Evolutionary conservation across 2,113 vertebrate species (phyloP).

Genomic region (Tupaia tana): DNA sequence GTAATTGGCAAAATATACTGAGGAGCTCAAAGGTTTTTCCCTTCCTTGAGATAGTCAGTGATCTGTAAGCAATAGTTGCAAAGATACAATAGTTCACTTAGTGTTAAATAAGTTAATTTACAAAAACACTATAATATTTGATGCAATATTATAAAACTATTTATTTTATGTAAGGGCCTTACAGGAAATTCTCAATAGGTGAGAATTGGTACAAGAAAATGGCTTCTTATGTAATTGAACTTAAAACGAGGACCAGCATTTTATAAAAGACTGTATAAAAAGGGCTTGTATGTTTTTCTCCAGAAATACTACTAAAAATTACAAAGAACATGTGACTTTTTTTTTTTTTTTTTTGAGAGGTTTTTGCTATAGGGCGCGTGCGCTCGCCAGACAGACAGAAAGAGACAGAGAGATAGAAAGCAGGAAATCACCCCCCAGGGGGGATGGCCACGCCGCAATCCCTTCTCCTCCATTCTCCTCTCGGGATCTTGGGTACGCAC

Average conservation of each 20-base stretch:
- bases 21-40: neutral
- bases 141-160: neutral
- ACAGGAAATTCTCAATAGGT: neutral
- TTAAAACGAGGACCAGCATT: neutral
- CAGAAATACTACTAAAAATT: neutral
- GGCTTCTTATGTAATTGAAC: neutral
- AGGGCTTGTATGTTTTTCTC: neutral
- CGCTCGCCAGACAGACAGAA: no score
- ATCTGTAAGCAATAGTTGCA: neutral
- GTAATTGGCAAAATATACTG: conserved; percentile 9
- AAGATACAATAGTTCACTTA: neutral
- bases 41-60: neutral
- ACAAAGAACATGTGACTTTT: neutral
- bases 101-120: neutral
- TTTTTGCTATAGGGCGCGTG: no score
- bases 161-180: neutral
- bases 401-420: no score
- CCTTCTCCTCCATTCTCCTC: no score
- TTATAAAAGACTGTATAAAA: neutral
- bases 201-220: neutral
- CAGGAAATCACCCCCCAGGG: no score
- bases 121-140: neutral
- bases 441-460: no score
- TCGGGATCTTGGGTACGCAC: no score
- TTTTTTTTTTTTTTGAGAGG: neutral